A percentile compares a stretch with the other conserved stretches of the same genome.
These are phyloP conservation scores for Orchesella cincta DNA, from an alignment of 1,140 invertebrate genomes.

Conservation along the genomic window DNA sequence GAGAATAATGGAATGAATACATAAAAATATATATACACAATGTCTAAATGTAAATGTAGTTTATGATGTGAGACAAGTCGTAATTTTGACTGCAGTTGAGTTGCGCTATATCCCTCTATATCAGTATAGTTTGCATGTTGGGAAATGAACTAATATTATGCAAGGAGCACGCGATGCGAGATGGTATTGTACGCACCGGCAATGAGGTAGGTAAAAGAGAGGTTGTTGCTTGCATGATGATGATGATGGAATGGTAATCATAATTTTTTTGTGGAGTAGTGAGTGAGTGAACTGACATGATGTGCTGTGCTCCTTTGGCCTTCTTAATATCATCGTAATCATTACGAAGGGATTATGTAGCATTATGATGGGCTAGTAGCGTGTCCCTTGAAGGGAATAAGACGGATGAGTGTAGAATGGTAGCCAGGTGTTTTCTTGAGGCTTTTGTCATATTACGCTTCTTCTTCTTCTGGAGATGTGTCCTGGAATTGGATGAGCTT, in stretches of 20 bases:
- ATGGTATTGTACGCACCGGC: not conserved
- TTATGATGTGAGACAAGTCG: too few relatives aligned
- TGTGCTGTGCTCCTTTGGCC: not conserved
- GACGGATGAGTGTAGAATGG: not conserved
- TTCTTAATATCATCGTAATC: not conserved
- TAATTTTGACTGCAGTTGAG: too few relatives aligned
- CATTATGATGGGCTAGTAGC: not conserved
- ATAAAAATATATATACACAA: too few relatives aligned
- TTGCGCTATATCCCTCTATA: too few relatives aligned
- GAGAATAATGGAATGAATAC: too few relatives aligned
- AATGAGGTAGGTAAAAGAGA: not conserved
- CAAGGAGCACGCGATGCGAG: slow-evolving; percentile 12
- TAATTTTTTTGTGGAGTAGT: too few relatives aligned
- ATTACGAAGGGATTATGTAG: not conserved
- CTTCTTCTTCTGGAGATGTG: not conserved
- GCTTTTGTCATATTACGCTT: not conserved
- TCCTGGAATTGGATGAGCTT: slow-evolving; percentile 8
- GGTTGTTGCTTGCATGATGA: not conserved
- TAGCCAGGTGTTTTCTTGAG: slow-evolving; percentile 1
- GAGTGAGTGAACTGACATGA: too few relatives aligned
- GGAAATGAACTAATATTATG: slow-evolving; percentile 23
- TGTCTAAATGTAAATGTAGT: too few relatives aligned
- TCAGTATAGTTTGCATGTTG: not conserved
- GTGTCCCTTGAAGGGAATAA: not conserved
- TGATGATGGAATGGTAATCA: too few relatives aligned